Percentiles rank a stretch among this genome's conserved stretches.
Evolutionary conservation across 2,113 vertebrate genomes (phyloP).

Genomic region (Hippopotamus amphibius): DNA sequence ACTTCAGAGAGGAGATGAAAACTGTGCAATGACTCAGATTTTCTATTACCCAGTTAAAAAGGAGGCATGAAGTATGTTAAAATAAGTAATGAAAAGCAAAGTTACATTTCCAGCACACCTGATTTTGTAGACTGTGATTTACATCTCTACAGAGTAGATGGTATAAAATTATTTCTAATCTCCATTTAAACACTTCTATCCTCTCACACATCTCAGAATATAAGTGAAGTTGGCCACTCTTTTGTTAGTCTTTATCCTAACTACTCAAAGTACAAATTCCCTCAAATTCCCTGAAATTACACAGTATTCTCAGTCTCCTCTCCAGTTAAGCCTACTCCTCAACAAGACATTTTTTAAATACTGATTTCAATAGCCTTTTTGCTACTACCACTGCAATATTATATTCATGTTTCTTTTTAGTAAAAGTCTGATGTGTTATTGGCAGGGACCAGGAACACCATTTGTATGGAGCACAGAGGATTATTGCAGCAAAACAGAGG

Average conservation of each 20-base stretch:
- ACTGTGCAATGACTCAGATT: background rate
- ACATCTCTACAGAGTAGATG: background rate
- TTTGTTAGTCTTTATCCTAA: background rate
- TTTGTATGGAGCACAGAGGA: background rate
- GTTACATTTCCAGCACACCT: background rate
- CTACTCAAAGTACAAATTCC: background rate
- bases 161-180: background rate
- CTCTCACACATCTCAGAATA: background rate
- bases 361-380: background rate
- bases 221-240: background rate
- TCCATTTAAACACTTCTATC: background rate
- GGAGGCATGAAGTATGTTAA: background rate
- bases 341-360: background rate
- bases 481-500: background rate
- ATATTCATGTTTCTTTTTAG: background rate
- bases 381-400: background rate
- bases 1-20: background rate
- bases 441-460: background rate
- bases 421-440: background rate
- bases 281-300: conserved; percentile 46
- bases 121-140: background rate
- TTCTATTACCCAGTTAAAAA: background rate
- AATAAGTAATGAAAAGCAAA: background rate
- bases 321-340: background rate
- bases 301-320: background rate